Evolutionary conservation across 2,888 invertebrate genomes (phyloP).

Genomic region (Ectropis crepuscularia): DNA sequence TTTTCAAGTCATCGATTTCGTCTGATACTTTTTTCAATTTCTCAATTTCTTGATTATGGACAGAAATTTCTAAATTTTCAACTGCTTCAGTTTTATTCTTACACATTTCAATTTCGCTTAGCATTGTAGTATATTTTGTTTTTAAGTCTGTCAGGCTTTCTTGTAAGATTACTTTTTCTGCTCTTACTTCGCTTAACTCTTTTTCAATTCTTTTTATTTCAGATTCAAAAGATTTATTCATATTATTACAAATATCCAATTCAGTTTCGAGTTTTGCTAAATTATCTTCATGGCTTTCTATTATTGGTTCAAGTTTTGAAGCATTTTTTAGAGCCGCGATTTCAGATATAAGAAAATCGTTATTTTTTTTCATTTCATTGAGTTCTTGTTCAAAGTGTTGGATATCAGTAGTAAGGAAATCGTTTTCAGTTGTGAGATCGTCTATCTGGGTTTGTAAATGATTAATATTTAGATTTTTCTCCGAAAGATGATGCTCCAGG

Average conservation of each 20-base stretch:
- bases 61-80: constrained; percentile 75
- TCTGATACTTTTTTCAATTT: constrained; percentile 60
- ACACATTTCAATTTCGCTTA: constrained; percentile 71
- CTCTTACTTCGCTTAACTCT: constrained; percentile 75
- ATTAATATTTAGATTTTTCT: constrained; percentile 81
- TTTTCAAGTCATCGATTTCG: constrained; percentile 74
- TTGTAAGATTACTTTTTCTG: constrained; percentile 76
- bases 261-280: constrained; percentile 86
- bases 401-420: constrained; percentile 76
- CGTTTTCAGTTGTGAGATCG: constrained; percentile 79
- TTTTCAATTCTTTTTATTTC: constrained; percentile 85
- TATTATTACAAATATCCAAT: constrained; percentile 85
- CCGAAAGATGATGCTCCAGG: constrained; percentile 84
- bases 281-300: constrained; percentile 89
- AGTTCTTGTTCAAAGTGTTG: constrained; percentile 86
- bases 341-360: constrained; percentile 88
- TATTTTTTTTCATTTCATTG: constrained; percentile 88
- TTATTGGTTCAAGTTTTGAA: constrained; percentile 89
- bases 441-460: constrained; percentile 84
- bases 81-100: constrained; percentile 77
- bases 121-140: constrained; percentile 81
- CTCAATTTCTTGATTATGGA: constrained; percentile 58
- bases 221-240: constrained; percentile 85
- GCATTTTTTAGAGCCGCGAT: constrained; percentile 86
- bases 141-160: constrained; percentile 81